Percentiles rank a stretch among this genome's conserved stretches.
phyloP scores from a whole-genome alignment of 2,797 vertebrate species.

The Anguilla megastoma region DNA sequence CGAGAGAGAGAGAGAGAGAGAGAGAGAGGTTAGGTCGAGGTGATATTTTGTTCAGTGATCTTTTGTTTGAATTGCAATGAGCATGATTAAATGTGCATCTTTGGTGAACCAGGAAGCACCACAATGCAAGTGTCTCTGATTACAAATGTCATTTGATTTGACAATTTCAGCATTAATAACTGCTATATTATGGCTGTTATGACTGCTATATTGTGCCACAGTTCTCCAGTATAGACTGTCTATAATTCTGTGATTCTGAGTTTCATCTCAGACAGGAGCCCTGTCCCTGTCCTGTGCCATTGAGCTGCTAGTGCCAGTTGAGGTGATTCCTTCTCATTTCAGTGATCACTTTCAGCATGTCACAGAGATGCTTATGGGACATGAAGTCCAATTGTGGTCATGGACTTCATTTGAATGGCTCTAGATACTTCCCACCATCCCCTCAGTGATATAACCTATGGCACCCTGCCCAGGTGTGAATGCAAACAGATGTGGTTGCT shows the following conservation, averaged over 20 bases:
- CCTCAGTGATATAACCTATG: background rate
- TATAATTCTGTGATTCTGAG: too few species aligned
- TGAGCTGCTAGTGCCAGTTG: background rate
- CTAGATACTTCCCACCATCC: background rate
- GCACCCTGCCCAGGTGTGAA: constrained; percentile 17
- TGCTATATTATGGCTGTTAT: too few species aligned
- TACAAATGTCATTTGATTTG: too few species aligned
- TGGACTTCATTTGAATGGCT: background rate
- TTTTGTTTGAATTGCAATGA: too few species aligned
- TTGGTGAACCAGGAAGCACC: too few species aligned
- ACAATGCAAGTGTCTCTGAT: too few species aligned
- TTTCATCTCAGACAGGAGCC: background rate
- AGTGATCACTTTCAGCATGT: background rate
- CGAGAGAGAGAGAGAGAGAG: background rate
- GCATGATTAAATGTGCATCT: too few species aligned
- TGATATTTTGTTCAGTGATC: background rate
- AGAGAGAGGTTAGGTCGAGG: background rate
- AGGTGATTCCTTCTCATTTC: background rate
- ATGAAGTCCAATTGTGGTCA: background rate
- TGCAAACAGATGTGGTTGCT: background rate
- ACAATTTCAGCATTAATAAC: too few species aligned
- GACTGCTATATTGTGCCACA: too few species aligned
- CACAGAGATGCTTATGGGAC: background rate
- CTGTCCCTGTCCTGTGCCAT: background rate
- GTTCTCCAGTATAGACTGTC: too few species aligned